Base-by-base conservation (phyloP, 2,113 vertebrate species). In the Ageneiosus marmoratus region DNA sequence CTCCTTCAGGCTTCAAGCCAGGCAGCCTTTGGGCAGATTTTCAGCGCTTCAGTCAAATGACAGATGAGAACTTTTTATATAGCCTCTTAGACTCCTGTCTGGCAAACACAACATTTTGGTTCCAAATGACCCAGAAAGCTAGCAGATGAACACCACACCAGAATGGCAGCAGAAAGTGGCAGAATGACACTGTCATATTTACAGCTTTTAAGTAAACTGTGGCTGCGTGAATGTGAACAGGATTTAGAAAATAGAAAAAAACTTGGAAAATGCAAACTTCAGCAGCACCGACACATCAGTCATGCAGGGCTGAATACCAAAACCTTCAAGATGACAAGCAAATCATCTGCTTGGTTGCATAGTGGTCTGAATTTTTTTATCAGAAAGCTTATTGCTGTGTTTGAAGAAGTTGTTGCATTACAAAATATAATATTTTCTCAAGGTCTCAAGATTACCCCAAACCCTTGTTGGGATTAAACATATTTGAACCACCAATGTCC, bases 21-120 rank as follows among this genome's bases (percentile, higher is more conserved):
- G 79, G 51, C 37, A 86, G 83, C 70, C 70, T 83, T 56, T 72
- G 65, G 81, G 85, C 81, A 76, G 58, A 27, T 83, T 86, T 83
- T 83, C 18, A 60, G 50, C 20, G 69, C 20, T 75, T 83, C 53
- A 41, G 76, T 37, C 62, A 79, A 85, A 78, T 82, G 67, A 83
- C 84, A 86, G 76, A 83, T 70, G 67, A 55, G 62, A 22, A 46
- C 82, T 75, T 76, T 83, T 20, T 82, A 82, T 82, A 85, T 81
- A 85, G 20, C 80, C 37, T 50, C 11, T 0, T 3, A 5, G 44
- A 65, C 65, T 62, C 44, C 24, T 41, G 53, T 32, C 53, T 83
- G 29, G 58, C 75, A 69, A 85, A 62, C 65, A n/a, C 75, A 79
- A 48, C 29, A 16, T 50, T 60, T 37, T 22, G 41, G 11, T 65